Conservation (phyloP, 2,797 vertebrate genomes). For the Enoplosus armatus region DNA sequence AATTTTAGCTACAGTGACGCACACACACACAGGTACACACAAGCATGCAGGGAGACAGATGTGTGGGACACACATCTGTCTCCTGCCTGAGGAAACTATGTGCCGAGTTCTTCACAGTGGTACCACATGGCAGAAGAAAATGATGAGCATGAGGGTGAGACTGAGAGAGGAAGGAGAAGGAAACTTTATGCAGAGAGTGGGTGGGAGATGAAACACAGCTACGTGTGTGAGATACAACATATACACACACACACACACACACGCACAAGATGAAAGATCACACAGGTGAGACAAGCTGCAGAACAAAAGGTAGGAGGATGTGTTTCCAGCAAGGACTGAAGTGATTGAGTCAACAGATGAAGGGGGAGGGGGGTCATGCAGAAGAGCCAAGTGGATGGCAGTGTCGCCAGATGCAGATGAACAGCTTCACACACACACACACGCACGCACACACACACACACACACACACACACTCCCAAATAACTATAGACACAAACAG, state of each 20-base stretch:
- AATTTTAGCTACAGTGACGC: constrained; percentile 5
- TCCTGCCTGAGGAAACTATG: constrained; percentile 44
- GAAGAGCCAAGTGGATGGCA: constrained; percentile 41
- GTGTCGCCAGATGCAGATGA: constrained; percentile 33
- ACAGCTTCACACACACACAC: constrained; percentile 16
- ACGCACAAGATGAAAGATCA: constrained; percentile 44
- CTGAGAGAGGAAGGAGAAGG: constrained; percentile 42
- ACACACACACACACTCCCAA: constrained; percentile 26
- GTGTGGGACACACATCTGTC: no score
- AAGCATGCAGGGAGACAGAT: constrained; percentile 30
- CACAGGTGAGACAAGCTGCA: constrained; percentile 48
- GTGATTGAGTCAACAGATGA: constrained; percentile 38
- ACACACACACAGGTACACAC: constrained; percentile 12
- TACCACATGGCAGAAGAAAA: constrained; percentile 36
- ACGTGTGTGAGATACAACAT: constrained; percentile 27
- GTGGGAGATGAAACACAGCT: constrained; percentile 59
- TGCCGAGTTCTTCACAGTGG: constrained; percentile 29
- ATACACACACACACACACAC: constrained; percentile 7
- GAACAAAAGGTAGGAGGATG: constrained; percentile 42
- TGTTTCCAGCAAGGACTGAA: constrained; percentile 26
- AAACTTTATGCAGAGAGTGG: constrained; percentile 52
- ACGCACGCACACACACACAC: constrained; percentile 31
- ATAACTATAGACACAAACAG: constrained; percentile 55
- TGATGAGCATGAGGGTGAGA: constrained; percentile 28
- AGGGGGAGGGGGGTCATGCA: constrained; percentile 24